phyloP scores from a whole-genome alignment of 2,113 vertebrate species.

The Chelonoidis abingdonii region DNA sequence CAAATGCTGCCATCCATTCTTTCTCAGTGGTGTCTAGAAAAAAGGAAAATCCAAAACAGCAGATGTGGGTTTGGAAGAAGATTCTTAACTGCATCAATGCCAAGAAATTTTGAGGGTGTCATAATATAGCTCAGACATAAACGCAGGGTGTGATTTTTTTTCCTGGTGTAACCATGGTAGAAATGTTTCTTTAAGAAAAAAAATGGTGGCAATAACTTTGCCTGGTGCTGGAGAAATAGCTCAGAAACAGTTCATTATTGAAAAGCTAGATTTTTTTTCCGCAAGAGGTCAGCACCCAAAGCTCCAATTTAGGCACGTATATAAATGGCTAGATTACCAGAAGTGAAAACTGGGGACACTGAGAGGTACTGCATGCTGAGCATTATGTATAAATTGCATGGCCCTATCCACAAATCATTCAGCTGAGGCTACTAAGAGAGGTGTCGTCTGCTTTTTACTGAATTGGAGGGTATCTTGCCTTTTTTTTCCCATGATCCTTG shows the following conservation, averaged over 20 bases:
- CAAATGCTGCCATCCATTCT: background rate
- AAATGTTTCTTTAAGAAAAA: background rate
- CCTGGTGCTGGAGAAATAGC: background rate
- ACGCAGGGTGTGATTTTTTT: background rate
- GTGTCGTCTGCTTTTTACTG: fast-evolving
- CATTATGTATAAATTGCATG: background rate
- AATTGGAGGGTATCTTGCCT: background rate
- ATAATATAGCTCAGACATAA: background rate
- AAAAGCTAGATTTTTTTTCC: background rate
- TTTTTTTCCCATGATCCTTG: background rate
- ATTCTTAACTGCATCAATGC: background rate
- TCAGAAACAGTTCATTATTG: background rate
- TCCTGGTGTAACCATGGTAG: background rate
- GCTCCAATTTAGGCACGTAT: background rate
- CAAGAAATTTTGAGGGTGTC: background rate
- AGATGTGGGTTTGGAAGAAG: background rate
- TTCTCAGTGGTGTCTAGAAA: background rate
- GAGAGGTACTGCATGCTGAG: background rate
- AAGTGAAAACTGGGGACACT: background rate
- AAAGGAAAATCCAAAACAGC: background rate
- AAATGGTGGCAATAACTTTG: background rate
- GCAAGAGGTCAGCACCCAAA: background rate
- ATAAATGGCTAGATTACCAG: background rate
- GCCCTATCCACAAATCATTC: background rate
- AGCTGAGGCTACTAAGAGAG: background rate